Percentiles rank a stretch among this genome's conserved stretches.
Evolutionary conservation across 2,888 invertebrate species (phyloP).

Genomic region (Parnassius apollo): DNA sequence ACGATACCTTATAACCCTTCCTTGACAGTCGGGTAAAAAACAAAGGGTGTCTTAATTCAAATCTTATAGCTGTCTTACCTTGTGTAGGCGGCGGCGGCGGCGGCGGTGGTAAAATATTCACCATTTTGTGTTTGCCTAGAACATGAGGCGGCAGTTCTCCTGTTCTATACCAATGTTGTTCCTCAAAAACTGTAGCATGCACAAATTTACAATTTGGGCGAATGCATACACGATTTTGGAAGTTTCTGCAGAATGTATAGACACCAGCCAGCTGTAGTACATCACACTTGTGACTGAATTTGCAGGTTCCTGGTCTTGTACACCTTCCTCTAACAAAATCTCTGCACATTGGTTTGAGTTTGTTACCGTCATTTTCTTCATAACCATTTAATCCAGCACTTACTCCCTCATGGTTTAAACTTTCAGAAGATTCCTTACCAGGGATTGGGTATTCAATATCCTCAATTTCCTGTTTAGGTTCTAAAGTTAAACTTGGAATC

Average conservation of each 20-base stretch:
- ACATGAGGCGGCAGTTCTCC: conserved; percentile 53
- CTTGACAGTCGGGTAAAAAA: too few relatives aligned
- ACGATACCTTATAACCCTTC: too few relatives aligned
- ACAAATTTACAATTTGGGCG: conserved; percentile 56
- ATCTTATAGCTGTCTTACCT: conserved; percentile 5
- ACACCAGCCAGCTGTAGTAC: conserved; percentile 49
- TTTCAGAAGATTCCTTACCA: conserved; percentile 4
- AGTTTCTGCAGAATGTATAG: conserved; percentile 61
- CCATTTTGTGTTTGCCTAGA: conserved; percentile 44
- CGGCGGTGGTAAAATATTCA: conserved; percentile 33
- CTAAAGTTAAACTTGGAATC: conserved; percentile 20
- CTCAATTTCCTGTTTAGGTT: conserved; percentile 33
- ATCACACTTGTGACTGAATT: conserved; percentile 52
- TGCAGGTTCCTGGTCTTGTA: conserved; percentile 45
- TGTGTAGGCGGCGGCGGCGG: conserved; percentile 42
- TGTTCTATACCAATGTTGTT: conserved; percentile 55
- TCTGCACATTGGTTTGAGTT: conserved; percentile 46
- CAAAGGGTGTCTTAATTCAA: background rate
- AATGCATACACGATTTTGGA: conserved; percentile 52
- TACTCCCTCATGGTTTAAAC: conserved; percentile 1
- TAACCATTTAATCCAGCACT: conserved; percentile 8
- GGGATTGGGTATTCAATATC: conserved; percentile 28
- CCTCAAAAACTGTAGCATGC: conserved; percentile 62
- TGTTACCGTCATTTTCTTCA: conserved; percentile 9
- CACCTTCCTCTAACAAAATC: conserved; percentile 60